Base-by-base conservation (phyloP, 2,797 vertebrate species). In the Petrocephalus schoutedeni region DNA sequence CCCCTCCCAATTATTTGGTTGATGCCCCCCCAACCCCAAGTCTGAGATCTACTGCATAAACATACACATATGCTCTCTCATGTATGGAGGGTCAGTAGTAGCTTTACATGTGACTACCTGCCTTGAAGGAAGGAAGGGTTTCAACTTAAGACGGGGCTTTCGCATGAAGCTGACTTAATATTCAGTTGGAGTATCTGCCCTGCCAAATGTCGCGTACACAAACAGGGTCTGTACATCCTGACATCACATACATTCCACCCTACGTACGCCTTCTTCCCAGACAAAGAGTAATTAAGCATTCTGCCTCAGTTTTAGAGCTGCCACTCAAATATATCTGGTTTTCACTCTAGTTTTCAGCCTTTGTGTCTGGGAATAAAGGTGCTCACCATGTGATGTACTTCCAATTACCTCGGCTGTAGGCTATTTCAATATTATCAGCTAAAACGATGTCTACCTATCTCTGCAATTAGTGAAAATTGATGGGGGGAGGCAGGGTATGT, bases 281-380 rank as follows among this genome's bases (percentile, higher is more conserved):
- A 54, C 45, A 83, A 83, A 83, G 49, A 83, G 49, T 83, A 83
- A 83, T 83, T 83, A 83, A 51, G 21, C 41, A 82, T 83, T 49
- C 45, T 54, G 80, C 41, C 21, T 51, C 80, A 12, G 45, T 54
- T 45, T 49, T 49, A 9, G 19, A 9, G 16, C 19, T 49, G 74
- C 41, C 74, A 45, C 36, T 80, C 74, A 41, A 80, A 80, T n/a
- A n/a, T 32, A 9, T 45, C 74, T 49, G 74, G 7, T 80, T 80
- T 64, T 64, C 21, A 10, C 2, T 64, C 21, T 64, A 23, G 59
- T 64, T 28, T 80, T 49, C 74, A 80, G 74, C 74, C 74, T 41
- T 49, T 80, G 74, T 80, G 74, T 49, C 36, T 80, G 36, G 74
- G 41, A 80, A 80, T 49, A n/a, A 80, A 80, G 19, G 41, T 49